Evolutionary conservation across 2,888 invertebrate genomes (phyloP).

Genomic region (Nowickia ferox): DNA sequence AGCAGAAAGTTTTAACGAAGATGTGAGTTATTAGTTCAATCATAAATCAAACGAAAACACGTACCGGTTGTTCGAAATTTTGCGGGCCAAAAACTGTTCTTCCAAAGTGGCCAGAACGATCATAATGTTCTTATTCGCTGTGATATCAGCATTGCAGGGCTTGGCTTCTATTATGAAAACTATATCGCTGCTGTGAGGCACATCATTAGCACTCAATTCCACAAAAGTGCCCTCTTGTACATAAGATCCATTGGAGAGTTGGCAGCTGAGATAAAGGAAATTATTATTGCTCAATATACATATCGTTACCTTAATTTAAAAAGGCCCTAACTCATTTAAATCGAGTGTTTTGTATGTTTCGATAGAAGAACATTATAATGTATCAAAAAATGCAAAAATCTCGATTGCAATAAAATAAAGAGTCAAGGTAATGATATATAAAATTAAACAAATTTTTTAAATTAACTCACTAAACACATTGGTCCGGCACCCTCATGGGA

Average conservation of each 20-base stretch:
- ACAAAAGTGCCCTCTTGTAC: slow-evolving; percentile 91
- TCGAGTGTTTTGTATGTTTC: no score
- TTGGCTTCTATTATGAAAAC: slow-evolving; percentile 95
- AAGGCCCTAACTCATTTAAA: no score
- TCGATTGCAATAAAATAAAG: no score
- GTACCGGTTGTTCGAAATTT: slow-evolving; percentile 88
- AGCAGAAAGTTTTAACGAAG: neutral
- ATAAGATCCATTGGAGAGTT: slow-evolving; percentile 87
- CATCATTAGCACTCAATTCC: slow-evolving; percentile 85
- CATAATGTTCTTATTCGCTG: slow-evolving; percentile 87
- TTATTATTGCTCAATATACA: neutral
- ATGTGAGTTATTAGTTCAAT: neutral
- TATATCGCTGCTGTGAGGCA: slow-evolving; percentile 90
- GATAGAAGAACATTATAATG: no score
- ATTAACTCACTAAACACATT: slow-evolving; percentile 89
- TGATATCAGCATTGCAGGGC: slow-evolving; percentile 89
- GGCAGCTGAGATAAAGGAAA: slow-evolving; percentile 85
- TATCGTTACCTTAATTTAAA: no score
- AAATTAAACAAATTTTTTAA: neutral
- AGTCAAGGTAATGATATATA: no score
- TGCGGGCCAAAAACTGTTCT: slow-evolving; percentile 87
- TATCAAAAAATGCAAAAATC: no score
- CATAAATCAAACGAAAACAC: neutral
- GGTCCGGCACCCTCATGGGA: slow-evolving; percentile 91
- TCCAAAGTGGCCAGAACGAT: slow-evolving; percentile 87